These are phyloP conservation scores for Leuciscus idus DNA, from an alignment of 2,113 vertebrate species.

Conservation along the genomic window DNA sequence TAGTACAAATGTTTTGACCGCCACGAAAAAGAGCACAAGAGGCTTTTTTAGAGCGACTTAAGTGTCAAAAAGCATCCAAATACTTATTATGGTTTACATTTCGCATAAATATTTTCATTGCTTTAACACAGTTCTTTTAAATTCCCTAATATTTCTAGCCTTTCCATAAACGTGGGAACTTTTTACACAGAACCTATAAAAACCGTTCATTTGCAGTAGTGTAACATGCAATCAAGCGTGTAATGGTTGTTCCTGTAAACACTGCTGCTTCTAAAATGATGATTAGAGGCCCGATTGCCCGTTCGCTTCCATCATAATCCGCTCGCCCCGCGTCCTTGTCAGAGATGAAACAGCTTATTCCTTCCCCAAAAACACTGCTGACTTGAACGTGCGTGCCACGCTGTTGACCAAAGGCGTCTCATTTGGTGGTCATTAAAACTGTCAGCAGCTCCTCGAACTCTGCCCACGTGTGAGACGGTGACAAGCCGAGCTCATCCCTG, in stretches of 20 bases:
- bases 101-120: neutral
- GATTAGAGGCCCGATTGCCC: neutral
- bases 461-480: constrained; percentile 26
- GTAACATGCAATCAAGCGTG: neutral
- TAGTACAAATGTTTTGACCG: too few species aligned
- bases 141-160: too few species aligned
- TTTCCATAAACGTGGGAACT: neutral
- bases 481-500: constrained; percentile 49
- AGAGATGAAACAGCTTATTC: neutral
- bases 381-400: neutral
- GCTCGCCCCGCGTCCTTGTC: neutral
- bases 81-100: neutral
- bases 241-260: neutral
- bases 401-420: neutral
- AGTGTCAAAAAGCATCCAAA: neutral
- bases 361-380: neutral
- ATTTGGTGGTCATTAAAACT: constrained; percentile 45
- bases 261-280: neutral
- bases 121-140: neutral
- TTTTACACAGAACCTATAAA: neutral
- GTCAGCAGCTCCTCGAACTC: constrained; percentile 35
- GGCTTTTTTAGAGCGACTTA: too few species aligned
- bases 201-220: neutral
- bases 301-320: neutral
- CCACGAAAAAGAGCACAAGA: too few species aligned